A percentile compares a stretch with the other conserved stretches of the same genome.
Evolutionary conservation across 2,113 vertebrate species (phyloP).

Genomic region (Hymenochirus boettgeri): DNA sequence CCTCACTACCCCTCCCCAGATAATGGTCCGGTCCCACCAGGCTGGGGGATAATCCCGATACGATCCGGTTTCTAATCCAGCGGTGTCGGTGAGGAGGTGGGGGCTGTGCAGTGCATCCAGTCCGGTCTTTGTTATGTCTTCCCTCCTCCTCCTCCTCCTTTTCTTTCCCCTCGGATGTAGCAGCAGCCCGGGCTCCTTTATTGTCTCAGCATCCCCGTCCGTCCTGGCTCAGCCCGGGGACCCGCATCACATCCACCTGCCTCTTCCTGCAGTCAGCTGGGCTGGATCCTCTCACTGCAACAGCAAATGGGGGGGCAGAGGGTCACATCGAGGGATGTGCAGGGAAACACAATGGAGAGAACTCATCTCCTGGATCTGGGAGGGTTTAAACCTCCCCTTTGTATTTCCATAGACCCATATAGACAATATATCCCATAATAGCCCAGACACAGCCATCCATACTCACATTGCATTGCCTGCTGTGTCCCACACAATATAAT

Average conservation of each 20-base stretch:
- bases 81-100: conserved; percentile 1
- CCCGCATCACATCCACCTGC: conserved; percentile 19
- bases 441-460: background rate
- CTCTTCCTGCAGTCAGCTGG: background rate
- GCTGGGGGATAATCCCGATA: too few relatives aligned
- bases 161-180: conserved; percentile 23
- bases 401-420: too few relatives aligned
- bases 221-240: conserved; percentile 19
- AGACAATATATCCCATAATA: too few relatives aligned
- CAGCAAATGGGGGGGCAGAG: background rate
- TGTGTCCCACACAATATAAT: background rate
- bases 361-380: too few relatives aligned
- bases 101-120: background rate
- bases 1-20: too few relatives aligned
- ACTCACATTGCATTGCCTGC: background rate
- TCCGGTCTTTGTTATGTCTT: conserved; percentile 1
- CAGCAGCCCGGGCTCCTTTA: conserved; percentile 27
- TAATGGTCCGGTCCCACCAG: too few relatives aligned
- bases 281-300: conserved; percentile 22
- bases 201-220: conserved; percentile 31
- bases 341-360: too few relatives aligned
- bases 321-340: too few relatives aligned
- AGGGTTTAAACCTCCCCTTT: too few relatives aligned
- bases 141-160: conserved; percentile 32
- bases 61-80: conserved; percentile 21